These are phyloP conservation scores for Zophobas morio DNA, from an alignment of 1,140 invertebrate species.

Conservation along the genomic window DNA sequence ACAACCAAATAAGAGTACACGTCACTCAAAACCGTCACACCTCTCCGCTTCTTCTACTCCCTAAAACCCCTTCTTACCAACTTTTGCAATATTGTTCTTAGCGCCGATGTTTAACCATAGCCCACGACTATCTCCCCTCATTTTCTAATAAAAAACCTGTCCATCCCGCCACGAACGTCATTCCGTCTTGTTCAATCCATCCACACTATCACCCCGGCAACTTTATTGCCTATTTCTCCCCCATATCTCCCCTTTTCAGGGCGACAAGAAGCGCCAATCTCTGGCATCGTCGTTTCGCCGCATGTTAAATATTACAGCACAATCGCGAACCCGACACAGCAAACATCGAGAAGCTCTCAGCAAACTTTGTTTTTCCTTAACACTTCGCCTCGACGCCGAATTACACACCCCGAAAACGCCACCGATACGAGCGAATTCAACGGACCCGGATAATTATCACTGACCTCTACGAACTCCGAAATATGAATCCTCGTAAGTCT, in stretches of 20 bases:
- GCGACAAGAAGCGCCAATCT: slow-evolving; percentile 23
- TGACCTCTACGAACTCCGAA: too few relatives aligned
- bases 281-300: background rate
- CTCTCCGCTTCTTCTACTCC: too few relatives aligned
- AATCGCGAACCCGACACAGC: background rate
- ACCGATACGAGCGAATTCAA: too few relatives aligned
- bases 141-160: too few relatives aligned
- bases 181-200: background rate
- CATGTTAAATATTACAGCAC: slow-evolving; percentile 30
- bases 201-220: background rate
- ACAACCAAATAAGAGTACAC: too few relatives aligned
- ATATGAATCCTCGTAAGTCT: too few relatives aligned
- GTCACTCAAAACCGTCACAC: too few relatives aligned
- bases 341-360: slow-evolving; percentile 13
- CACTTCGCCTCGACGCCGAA: slow-evolving; percentile 7
- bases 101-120: background rate
- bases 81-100: too few relatives aligned
- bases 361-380: slow-evolving; percentile 11
- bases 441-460: too few relatives aligned
- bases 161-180: too few relatives aligned
- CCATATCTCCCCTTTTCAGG: background rate
- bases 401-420: background rate
- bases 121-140: too few relatives aligned
- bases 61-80: too few relatives aligned
- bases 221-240: slow-evolving; percentile 24